Conservation (phyloP, 2,797 vertebrate species). For the Crypturellus tataupa region DNA sequence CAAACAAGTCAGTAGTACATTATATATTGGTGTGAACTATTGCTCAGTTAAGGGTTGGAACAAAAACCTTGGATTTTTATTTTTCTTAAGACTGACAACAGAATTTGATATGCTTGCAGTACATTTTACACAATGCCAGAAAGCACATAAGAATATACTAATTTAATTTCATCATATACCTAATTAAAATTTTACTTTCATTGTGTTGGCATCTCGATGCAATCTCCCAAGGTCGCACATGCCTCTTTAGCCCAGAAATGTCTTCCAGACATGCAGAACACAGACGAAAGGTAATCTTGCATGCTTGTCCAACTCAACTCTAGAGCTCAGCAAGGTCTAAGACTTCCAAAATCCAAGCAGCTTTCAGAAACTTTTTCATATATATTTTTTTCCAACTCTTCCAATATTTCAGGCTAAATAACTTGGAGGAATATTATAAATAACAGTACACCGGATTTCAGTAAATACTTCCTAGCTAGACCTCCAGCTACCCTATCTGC, state of each 20-base stretch:
- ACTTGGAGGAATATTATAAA: not conserved
- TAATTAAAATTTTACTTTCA: not conserved
- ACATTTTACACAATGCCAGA: not conserved
- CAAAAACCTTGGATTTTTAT: not conserved
- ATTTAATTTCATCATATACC: not conserved
- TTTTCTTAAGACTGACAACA: not conserved
- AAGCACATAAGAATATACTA: not conserved
- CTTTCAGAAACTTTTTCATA: not conserved
- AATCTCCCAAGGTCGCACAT: fast-evolving
- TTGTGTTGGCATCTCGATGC: not conserved
- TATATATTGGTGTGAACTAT: not conserved
- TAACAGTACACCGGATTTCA: not conserved
- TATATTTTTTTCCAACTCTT: not conserved
- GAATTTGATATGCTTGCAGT: not conserved
- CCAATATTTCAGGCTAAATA: not conserved
- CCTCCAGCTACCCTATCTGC: not conserved
- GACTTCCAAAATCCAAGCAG: not conserved
- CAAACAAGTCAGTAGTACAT: not conserved
- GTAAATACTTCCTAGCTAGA: not conserved
- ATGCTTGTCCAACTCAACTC: not conserved
- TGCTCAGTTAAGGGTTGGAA: not conserved
- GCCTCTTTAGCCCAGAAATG: not conserved
- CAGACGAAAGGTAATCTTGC: not conserved
- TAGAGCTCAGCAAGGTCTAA: not conserved
- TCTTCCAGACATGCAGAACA: not conserved